Percentiles rank a stretch among this genome's conserved stretches.
phyloP scores from a whole-genome alignment of 2,113 vertebrate genomes.

The Paraplagusia blochii region DNA sequence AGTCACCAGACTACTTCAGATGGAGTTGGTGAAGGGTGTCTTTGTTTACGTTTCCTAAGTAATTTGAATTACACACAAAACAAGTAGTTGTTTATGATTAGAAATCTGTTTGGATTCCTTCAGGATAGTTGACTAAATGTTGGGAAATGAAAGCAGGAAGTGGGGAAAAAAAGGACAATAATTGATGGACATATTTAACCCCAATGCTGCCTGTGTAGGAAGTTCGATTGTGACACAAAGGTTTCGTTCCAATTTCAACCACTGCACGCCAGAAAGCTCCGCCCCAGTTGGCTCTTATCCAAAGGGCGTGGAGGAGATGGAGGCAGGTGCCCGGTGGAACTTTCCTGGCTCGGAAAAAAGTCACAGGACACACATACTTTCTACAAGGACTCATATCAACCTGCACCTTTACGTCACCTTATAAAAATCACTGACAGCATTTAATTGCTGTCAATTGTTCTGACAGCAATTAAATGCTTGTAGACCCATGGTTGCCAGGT shows the following conservation, averaged over 20 bases:
- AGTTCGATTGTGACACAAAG: neutral
- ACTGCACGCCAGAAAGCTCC: neutral
- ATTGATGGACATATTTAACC: no score
- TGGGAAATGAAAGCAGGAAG: no score
- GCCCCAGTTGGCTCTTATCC: neutral
- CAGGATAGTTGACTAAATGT: no score
- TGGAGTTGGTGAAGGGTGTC: neutral
- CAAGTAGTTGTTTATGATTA: no score
- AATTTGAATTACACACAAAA: neutral
- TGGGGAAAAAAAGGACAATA: no score
- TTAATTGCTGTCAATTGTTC: no score
- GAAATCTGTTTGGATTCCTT: no score
- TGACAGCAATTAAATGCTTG: neutral
- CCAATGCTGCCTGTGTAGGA: no score
- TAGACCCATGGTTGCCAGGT: neutral
- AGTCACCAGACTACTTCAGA: no score
- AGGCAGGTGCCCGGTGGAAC: neutral
- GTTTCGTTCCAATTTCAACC: conserved; percentile 10
- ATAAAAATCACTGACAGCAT: neutral
- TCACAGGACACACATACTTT: no score
- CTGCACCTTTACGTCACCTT: neutral
- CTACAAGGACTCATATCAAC: neutral
- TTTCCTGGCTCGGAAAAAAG: neutral
- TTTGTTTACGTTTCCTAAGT: no score
- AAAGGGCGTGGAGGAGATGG: neutral